These are phyloP conservation scores for Pollenia labialis DNA, from an alignment of 2,888 invertebrate genomes.

Conservation along the genomic window DNA sequence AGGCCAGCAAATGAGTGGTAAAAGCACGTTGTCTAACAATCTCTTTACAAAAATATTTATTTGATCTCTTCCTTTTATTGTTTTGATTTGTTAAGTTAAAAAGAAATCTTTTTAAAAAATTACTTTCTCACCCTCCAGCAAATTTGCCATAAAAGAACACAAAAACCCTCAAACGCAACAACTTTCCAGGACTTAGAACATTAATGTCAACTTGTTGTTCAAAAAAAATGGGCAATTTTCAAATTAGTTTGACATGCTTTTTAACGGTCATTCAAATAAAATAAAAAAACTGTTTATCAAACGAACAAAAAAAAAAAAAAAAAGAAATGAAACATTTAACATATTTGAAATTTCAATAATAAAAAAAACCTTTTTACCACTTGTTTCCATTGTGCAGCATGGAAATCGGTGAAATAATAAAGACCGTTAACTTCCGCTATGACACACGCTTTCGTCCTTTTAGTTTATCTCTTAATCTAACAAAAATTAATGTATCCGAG, in stretches of 20 bases:
- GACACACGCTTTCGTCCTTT: conserved; percentile 55
- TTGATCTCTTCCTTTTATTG: conserved; percentile 47
- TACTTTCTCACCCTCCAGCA: conserved; percentile 66
- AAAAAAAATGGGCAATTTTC: conserved; percentile 67
- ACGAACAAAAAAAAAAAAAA: conserved; percentile 38
- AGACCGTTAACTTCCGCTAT: conserved; percentile 54
- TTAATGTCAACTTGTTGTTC: conserved; percentile 61
- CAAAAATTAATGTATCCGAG: conserved; percentile 59
- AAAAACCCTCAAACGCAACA: conserved; percentile 30
- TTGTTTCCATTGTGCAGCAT: conserved; percentile 40
- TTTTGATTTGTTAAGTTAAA: conserved; percentile 58
- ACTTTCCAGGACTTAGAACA: conserved; percentile 12
- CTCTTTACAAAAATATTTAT: conserved; percentile 60
- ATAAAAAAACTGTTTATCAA: conserved; percentile 52
- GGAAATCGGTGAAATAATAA: conserved; percentile 45
- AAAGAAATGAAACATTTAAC: conserved; percentile 70
- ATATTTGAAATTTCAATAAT: conserved; percentile 76
- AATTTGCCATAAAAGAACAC: conserved; percentile 25
- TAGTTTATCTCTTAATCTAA: conserved; percentile 67
- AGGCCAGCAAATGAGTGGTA: neutral
- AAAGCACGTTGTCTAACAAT: conserved; percentile 50
- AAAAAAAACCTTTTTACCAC: conserved; percentile 72
- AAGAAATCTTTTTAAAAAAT: conserved; percentile 70
- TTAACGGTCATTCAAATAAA: conserved; percentile 62
- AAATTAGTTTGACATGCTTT: conserved; percentile 72